Percentiles rank a stretch among this genome's conserved stretches.
phyloP scores from a whole-genome alignment of 2,113 vertebrate species.

The Aspidoscelis tigris region DNA sequence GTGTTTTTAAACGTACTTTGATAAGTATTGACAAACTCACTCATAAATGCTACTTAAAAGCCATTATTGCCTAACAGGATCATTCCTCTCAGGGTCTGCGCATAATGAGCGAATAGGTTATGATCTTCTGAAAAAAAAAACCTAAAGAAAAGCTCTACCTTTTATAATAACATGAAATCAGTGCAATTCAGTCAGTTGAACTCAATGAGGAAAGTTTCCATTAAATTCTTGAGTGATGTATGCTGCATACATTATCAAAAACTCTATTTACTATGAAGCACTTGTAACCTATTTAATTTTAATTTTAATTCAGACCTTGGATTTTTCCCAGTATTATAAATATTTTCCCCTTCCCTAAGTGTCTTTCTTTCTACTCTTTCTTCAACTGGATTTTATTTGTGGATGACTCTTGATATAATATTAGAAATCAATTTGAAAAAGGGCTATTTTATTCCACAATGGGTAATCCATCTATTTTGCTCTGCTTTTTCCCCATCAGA shows the following conservation, averaged over 20 bases:
- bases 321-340: constrained; percentile 18
- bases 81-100: constrained; percentile 19
- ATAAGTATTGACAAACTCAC: constrained; percentile 22
- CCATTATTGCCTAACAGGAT: constrained; percentile 12
- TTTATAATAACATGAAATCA: background rate
- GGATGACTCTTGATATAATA: constrained; percentile 3
- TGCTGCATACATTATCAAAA: background rate
- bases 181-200: constrained; percentile 9
- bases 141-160: background rate
- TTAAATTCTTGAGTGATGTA: background rate
- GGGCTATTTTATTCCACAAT: background rate
- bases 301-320: constrained; percentile 1
- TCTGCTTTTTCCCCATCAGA: constrained; percentile 21
- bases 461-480: background rate
- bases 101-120: constrained; percentile 9
- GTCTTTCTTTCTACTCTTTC: background rate
- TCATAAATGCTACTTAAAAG: constrained; percentile 27
- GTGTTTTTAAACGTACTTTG: constrained; percentile 23
- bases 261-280: background rate
- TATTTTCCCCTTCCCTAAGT: rapidly evolving
- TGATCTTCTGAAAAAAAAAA: background rate
- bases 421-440: constrained; percentile 4
- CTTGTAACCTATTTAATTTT: background rate
- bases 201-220: background rate
- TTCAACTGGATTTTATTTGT: background rate